Conservation (phyloP, 1,140 invertebrate species). For the Mycetomoellerius zeteki region DNA sequence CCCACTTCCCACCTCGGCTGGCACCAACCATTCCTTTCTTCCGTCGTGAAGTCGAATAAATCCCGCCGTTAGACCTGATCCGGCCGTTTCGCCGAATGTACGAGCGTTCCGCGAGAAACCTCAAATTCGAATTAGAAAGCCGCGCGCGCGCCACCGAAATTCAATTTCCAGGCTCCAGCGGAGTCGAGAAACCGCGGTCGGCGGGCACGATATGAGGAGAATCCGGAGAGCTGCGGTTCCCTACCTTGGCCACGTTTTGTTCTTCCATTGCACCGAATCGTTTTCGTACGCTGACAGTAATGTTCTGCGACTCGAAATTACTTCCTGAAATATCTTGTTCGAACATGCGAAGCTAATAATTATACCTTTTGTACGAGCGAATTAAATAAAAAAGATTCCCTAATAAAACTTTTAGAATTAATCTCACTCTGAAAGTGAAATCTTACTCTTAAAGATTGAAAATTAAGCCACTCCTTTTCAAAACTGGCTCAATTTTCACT, state of each 20-base stretch:
- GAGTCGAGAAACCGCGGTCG: conserved; percentile 39
- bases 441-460: too few relatives aligned
- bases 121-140: conserved; percentile 78
- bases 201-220: conserved; percentile 3
- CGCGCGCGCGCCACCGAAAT: conserved; percentile 68
- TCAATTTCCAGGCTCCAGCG: conserved; percentile 69
- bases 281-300: conserved; percentile 11
- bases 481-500: too few relatives aligned
- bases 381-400: too few relatives aligned
- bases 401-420: too few relatives aligned
- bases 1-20: not conserved
- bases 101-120: conserved; percentile 62
- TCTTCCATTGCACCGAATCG: not conserved
- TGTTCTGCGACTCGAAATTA: conserved; percentile 25
- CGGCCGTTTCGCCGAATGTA: conserved; percentile 53
- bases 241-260: conserved; percentile 5
- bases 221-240: conserved; percentile 1
- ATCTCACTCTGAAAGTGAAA: too few relatives aligned
- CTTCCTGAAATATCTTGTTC: not conserved
- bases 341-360: not conserved
- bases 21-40: conserved; percentile 35
- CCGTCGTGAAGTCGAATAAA: conserved; percentile 70
- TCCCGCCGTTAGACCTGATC: conserved; percentile 51
- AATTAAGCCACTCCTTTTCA: too few relatives aligned
- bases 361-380: not conserved